Percentiles rank a stretch among this genome's conserved stretches.
Conservation (phyloP, 2,113 vertebrate species). For the Climacteris rufus region DNA sequence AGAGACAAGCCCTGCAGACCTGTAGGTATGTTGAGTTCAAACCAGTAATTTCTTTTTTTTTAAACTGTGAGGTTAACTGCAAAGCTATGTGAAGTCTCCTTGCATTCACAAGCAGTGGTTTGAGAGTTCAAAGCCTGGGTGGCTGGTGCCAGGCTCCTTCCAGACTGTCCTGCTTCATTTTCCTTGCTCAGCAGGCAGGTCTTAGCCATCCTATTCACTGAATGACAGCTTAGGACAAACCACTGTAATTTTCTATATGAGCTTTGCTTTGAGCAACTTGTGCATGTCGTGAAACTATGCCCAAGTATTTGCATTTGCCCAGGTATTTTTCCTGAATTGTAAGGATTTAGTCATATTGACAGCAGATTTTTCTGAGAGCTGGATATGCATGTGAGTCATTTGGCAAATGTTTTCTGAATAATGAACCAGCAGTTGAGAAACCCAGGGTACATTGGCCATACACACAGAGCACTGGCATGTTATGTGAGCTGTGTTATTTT, state of each 20-base stretch:
- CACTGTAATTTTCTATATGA: accelerated
- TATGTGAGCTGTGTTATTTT: not conserved
- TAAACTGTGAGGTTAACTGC: not conserved
- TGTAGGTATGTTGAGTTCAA: not conserved
- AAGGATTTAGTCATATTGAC: not conserved
- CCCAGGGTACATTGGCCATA: not conserved
- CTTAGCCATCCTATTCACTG: not conserved
- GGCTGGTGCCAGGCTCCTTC: not conserved
- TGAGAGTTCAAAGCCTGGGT: not conserved
- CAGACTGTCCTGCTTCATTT: not conserved
- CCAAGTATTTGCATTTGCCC: not conserved
- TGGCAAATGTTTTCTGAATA: not conserved
- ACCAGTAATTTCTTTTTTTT: not conserved
- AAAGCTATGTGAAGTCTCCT: not conserved
- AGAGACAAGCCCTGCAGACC: not conserved
- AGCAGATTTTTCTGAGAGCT: not conserved
- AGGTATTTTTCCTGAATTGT: not conserved
- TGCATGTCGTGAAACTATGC: not conserved
- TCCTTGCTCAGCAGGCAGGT: not conserved
- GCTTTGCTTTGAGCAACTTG: not conserved
- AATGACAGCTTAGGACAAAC: not conserved
- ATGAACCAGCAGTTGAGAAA: not conserved
- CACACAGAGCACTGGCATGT: not conserved
- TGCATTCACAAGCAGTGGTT: not conserved
- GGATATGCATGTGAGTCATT: not conserved